Conservation (phyloP, 2,888 invertebrate species). For the Onthophagus sagittarius region DNA sequence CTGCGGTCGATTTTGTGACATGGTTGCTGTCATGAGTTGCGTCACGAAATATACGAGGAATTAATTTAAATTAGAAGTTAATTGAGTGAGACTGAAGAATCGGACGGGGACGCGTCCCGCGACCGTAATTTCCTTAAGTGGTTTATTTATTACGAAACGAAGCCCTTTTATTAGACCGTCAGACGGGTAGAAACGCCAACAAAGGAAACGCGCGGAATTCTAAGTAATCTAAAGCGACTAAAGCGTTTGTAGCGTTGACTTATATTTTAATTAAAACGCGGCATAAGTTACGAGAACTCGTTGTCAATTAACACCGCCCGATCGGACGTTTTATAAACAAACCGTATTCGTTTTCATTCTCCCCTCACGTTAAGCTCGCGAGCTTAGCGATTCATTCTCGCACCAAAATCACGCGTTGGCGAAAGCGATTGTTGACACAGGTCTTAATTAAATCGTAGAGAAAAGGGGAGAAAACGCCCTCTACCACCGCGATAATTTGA, state of each 20-base stretch:
- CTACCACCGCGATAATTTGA: not conserved
- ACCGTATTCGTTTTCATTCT: not conserved
- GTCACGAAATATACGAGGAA: not conserved
- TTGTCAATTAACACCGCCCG: not conserved
- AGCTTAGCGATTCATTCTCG: not conserved
- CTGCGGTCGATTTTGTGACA: too few species aligned
- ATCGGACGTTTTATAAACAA: not conserved
- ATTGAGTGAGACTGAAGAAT: not conserved
- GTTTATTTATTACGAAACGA: not conserved
- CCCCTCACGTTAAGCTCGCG: constrained; percentile 2
- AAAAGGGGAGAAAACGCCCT: not conserved
- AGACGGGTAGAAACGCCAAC: not conserved
- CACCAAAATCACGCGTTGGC: constrained; percentile 1
- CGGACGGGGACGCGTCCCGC: not conserved
- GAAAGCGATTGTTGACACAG: not conserved
- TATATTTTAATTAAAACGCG: not conserved
- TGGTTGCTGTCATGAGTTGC: not conserved
- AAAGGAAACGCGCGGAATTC: not conserved
- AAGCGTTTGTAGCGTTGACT: not conserved
- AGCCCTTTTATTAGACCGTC: not conserved
- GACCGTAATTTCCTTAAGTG: not conserved
- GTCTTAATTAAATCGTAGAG: not conserved
- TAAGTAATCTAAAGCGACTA: not conserved
- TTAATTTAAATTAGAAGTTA: not conserved
- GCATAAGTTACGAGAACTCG: not conserved